Conservation (phyloP, 1,140 invertebrate genomes). For the Drosophila equinoxialis region DNA sequence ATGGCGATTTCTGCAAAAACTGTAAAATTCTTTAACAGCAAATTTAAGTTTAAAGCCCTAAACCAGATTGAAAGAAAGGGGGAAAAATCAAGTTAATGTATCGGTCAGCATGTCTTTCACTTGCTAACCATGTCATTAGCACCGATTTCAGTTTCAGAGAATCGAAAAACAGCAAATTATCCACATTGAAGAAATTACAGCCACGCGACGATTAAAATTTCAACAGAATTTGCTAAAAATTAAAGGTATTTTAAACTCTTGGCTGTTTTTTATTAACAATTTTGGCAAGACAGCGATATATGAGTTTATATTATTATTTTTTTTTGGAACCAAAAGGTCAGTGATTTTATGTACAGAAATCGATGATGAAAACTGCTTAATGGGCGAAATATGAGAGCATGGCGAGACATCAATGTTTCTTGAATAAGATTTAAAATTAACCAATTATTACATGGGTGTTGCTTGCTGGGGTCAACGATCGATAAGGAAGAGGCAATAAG, state of each 20-base stretch:
- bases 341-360: conserved; percentile 30
- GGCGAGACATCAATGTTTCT: background rate
- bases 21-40: conserved; percentile 42
- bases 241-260: background rate
- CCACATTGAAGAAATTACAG: conserved; percentile 23
- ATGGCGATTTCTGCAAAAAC: conserved; percentile 45
- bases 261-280: background rate
- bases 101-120: conserved; percentile 49
- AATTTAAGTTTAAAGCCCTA: conserved; percentile 1
- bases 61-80: no score
- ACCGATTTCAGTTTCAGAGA: conserved; percentile 40
- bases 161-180: conserved; percentile 28
- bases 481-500: no score
- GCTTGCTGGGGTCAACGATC: background rate
- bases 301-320: background rate
- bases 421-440: background rate
- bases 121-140: conserved; percentile 45
- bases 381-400: conserved; percentile 25
- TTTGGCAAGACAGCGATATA: conserved; percentile 8
- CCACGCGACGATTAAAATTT: conserved; percentile 60
- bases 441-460: background rate
- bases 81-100: conserved; percentile 22
- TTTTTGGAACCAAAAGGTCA: conserved; percentile 32
- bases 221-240: conserved; percentile 34
- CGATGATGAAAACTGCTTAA: conserved; percentile 27